These are phyloP conservation scores for Cancer borealis DNA, from an alignment of 2,888 invertebrate genomes.

Conservation along the genomic window DNA sequence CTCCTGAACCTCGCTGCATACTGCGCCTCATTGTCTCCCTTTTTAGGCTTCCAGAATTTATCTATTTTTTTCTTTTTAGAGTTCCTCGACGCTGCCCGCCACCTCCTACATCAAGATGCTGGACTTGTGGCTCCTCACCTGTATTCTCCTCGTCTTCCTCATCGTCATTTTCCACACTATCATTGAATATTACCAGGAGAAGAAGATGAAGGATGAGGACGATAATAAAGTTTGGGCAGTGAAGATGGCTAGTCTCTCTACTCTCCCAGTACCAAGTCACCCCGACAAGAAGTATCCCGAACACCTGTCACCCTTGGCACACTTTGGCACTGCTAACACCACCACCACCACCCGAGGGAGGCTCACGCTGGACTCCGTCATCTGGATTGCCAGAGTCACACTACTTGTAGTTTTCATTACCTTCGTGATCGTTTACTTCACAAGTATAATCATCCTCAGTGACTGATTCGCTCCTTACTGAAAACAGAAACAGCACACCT, in stretches of 20 bases:
- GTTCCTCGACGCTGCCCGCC: slow-evolving; percentile 49
- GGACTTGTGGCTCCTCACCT: slow-evolving; percentile 65
- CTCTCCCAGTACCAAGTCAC: background rate
- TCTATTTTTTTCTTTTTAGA: background rate
- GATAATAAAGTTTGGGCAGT: background rate
- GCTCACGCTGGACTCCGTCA: background rate
- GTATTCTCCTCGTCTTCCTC: slow-evolving; percentile 56
- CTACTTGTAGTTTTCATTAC: background rate
- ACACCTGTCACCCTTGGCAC: background rate
- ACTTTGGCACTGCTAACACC: background rate
- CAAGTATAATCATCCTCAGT: background rate
- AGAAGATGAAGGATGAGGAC: background rate
- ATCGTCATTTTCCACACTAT: slow-evolving; percentile 52
- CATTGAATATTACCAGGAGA: background rate
- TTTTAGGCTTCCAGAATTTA: background rate
- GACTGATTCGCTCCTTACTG: background rate
- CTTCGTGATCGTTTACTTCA: background rate
- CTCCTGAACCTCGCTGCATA: background rate
- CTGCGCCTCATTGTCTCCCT: background rate
- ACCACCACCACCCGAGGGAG: background rate
- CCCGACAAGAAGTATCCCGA: background rate
- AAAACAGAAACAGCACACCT: background rate
- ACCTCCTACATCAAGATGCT: slow-evolving; percentile 65
- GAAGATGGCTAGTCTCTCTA: background rate
- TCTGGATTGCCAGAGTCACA: background rate